Evolutionary conservation across 2,797 vertebrate genomes (phyloP), one percentile per base, ranked within the genome.

Genomic region (Enteromius paludinosus): DNA sequence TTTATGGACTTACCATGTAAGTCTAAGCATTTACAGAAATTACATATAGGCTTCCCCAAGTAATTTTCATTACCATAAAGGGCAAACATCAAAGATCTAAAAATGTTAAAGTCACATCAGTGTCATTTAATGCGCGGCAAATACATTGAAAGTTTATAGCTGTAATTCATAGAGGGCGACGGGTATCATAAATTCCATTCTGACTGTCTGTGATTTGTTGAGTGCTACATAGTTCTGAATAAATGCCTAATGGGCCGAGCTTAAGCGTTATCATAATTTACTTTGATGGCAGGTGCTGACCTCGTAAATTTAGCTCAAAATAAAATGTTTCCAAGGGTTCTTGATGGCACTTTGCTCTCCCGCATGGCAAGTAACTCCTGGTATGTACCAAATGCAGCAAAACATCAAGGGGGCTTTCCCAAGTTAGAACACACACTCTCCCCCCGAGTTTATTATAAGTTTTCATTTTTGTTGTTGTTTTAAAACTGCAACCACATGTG

Each of bases 231-330:
- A 87, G 90, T 90, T 91, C 84, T 84, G 87, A 92, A 92, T 94
- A 92, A 94, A 88, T 93, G 88, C 90, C 89, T 93, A 93, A 93
- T 94, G 91, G 91, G 86, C 87, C 70, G 86, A 92, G 92, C 92
- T 92, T 90, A 92, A 88, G 90, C 92, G 92, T 94, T 93, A 93
- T 93, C 91, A 90, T 93, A 90, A 92, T 92, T 92, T 92, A 94
- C 86, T 90, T 92, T 90, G 88, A 90, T 83, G 86, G 87, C 90
- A 91, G 88, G 89, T 89, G 90, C 85, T 86, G 80, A 87, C 85
- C 89, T 94, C 91, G 78, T 94, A 95, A 95, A 95, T 95, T 93
- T 92, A 87, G 89, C 92, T 92, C 89, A 92, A 94, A 93, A 95
- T 94, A 89, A 88, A 89, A 84, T 89, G 87, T 93, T 94, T 93